phyloP scores from a whole-genome alignment of 2,797 vertebrate genomes.

The Odontamblyopus rebecca region DNA sequence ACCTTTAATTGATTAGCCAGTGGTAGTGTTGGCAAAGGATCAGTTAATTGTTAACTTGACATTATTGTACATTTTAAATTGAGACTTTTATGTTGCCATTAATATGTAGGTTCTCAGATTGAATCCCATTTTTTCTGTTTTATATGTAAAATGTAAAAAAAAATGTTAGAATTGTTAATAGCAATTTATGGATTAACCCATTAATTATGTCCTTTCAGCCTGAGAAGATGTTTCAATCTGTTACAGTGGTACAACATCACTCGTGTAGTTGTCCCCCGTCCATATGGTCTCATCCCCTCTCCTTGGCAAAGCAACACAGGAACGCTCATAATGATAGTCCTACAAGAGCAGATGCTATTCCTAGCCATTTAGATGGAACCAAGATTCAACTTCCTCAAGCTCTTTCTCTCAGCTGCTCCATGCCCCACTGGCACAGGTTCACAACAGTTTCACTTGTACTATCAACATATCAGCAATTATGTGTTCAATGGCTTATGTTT shows the following conservation, averaged over 20 bases:
- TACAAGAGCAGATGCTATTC: slow-evolving; percentile 3
- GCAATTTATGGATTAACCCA: background rate
- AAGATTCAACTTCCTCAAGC: slow-evolving; percentile 71
- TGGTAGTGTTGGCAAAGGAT: background rate
- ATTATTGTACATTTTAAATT: background rate
- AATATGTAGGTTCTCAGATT: background rate
- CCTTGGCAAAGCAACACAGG: slow-evolving; percentile 73
- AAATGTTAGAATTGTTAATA: background rate
- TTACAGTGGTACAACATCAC: slow-evolving; percentile 80
- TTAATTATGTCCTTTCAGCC: slow-evolving; percentile 16
- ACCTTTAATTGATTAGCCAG: background rate
- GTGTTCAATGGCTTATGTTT: background rate
- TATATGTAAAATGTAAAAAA: no score
- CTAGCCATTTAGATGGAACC: background rate
- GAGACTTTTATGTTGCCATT: background rate
- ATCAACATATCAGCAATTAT: background rate
- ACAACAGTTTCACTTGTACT: slow-evolving; percentile 2
- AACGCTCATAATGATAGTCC: slow-evolving; percentile 13
- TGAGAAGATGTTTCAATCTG: slow-evolving; percentile 63
- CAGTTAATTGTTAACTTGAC: no score
- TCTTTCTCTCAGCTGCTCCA: slow-evolving; percentile 81
- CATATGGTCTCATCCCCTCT: slow-evolving; percentile 84
- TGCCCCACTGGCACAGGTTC: slow-evolving; percentile 89
- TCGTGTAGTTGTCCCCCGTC: slow-evolving; percentile 73
- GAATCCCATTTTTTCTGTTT: no score